Evolutionary conservation across 1,140 invertebrate genomes (phyloP).

Genomic region (Periplaneta americana): DNA sequence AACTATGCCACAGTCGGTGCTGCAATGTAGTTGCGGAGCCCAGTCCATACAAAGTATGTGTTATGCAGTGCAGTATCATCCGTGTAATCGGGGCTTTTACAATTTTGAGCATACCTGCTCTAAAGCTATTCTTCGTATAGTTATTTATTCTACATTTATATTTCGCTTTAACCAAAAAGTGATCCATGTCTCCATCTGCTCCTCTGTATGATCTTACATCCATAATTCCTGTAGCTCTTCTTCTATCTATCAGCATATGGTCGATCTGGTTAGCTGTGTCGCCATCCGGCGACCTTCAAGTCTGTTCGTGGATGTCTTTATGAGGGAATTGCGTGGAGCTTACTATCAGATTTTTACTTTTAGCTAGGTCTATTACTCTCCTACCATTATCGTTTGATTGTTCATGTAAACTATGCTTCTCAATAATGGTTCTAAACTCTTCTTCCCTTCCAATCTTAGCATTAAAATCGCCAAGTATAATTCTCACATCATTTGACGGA

Average conservation of each 20-base stretch:
- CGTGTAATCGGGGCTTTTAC: too few relatives aligned
- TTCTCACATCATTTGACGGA: background rate
- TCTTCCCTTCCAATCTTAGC: background rate
- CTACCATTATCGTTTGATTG: background rate
- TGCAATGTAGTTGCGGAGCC: too few relatives aligned
- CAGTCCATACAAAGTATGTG: too few relatives aligned
- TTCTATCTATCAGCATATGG: conserved; percentile 1
- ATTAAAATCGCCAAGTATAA: background rate
- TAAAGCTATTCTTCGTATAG: too few relatives aligned
- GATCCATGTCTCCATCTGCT: background rate
- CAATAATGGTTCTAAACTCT: background rate
- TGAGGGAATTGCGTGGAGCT: background rate
- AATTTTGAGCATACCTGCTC: too few relatives aligned
- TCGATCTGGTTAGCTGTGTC: background rate
- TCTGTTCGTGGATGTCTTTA: background rate
- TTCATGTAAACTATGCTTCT: background rate
- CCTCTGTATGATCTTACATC: background rate
- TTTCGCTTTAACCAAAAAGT: background rate
- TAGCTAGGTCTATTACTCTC: background rate
- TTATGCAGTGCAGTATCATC: too few relatives aligned
- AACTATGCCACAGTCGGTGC: too few relatives aligned
- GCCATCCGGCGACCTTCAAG: background rate
- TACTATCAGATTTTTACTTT: background rate
- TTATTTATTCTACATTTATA: too few relatives aligned
- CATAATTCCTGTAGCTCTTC: background rate